Percentiles rank a stretch among this genome's conserved stretches.
Conservation (phyloP, 2,888 invertebrate species). For the Perizoma affinitatum region DNA sequence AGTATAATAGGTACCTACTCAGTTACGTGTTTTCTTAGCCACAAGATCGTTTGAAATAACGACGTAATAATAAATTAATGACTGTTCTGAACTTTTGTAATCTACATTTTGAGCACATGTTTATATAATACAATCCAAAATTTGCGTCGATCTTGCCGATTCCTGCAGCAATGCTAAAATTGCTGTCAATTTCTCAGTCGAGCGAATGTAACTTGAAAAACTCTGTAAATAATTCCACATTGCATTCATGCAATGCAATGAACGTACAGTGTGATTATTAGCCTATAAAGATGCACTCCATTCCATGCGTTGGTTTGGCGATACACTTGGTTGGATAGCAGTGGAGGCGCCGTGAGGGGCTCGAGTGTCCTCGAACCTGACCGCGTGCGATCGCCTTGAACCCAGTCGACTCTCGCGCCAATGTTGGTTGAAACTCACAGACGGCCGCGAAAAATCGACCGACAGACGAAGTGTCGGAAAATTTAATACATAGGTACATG, state of each 20-base stretch:
- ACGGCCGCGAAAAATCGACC: constrained; percentile 61
- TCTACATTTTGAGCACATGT: no score
- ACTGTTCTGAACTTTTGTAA: no score
- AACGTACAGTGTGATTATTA: no score
- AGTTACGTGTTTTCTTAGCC: constrained; percentile 10
- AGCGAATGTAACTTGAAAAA: no score
- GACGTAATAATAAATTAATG: no score
- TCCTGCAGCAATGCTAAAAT: no score
- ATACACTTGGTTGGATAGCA: constrained; percentile 43
- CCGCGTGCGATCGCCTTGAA: constrained; percentile 83
- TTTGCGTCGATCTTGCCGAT: no score
- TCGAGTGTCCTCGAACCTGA: constrained; percentile 82
- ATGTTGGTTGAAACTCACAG: constrained; percentile 56
- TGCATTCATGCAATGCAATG: no score
- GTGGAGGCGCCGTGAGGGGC: constrained; percentile 73
- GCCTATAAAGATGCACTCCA: not conserved
- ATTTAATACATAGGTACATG: constrained; percentile 20
- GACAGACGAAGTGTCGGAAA: constrained; percentile 49
- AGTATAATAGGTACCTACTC: constrained; percentile 11
- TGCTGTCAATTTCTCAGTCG: no score
- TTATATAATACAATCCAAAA: no score
- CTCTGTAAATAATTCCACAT: no score
- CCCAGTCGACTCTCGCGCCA: constrained; percentile 71
- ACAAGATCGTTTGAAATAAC: not conserved
- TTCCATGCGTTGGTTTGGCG: constrained; percentile 28